Evolutionary conservation across 2,113 vertebrate genomes (phyloP).

Genomic region (Mustela lutreola): DNA sequence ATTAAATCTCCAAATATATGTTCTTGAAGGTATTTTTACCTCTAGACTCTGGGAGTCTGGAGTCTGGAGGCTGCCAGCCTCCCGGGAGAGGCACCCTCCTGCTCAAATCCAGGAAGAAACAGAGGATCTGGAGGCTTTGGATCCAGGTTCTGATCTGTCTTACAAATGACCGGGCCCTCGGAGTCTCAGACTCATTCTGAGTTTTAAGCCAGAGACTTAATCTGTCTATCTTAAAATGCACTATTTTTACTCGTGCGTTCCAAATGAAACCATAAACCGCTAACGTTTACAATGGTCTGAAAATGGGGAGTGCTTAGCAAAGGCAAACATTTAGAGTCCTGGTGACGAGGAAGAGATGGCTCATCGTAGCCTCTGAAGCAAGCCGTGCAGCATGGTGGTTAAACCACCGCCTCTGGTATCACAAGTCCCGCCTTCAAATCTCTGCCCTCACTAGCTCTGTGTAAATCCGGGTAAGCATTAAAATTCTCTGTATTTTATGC

Average conservation of each 20-base stretch:
- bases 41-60: neutral
- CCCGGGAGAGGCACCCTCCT: neutral
- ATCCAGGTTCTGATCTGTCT: neutral
- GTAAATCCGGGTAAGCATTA: neutral
- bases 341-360: neutral
- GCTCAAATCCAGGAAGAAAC: neutral
- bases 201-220: neutral
- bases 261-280: conserved; percentile 26
- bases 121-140: neutral
- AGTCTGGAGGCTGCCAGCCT: neutral
- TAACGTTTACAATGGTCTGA: conserved; percentile 2
- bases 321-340: conserved; percentile 33
- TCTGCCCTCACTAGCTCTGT: neutral
- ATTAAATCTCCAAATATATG: neutral
- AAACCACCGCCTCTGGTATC: neutral
- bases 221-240: conserved; percentile 23
- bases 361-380: neutral
- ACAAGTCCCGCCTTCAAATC: neutral
- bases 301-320: neutral
- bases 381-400: neutral
- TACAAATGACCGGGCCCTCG: neutral
- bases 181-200: neutral
- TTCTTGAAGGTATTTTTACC: conserved; percentile 68
- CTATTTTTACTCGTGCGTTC: neutral
- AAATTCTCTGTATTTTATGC: neutral